phyloP scores from a whole-genome alignment of 1,140 invertebrate species.

The Diorhabda carinulata region DNA sequence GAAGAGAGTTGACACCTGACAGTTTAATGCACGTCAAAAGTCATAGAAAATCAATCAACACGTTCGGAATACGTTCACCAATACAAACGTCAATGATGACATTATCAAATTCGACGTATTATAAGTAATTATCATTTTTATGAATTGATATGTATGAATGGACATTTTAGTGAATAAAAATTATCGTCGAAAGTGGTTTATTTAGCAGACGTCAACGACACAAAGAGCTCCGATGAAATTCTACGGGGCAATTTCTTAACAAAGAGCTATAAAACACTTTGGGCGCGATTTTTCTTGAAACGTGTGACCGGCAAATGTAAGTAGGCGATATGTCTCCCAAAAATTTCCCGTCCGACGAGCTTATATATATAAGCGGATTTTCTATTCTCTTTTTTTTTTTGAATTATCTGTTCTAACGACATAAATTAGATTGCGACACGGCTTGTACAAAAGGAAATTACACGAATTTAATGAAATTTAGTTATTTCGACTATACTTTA shows the following conservation, averaged over 20 bases:
- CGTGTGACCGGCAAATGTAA: conserved; percentile 10
- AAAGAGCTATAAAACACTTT: conserved; percentile 3
- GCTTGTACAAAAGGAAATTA: no score
- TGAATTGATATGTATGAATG: no score
- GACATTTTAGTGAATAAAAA: no score
- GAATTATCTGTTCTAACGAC: conserved; percentile 5
- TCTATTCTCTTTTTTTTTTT: neutral
- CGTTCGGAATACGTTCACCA: no score
- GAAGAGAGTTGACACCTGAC: no score
- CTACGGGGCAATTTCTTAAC: neutral
- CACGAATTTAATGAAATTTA: no score
- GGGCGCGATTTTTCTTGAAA: conserved; percentile 1
- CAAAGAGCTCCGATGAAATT: neutral
- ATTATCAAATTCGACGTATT: no score
- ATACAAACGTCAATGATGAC: no score
- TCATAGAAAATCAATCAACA: no score
- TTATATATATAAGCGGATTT: conserved; percentile 11
- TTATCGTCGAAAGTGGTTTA: neutral
- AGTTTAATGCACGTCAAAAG: no score
- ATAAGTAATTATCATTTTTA: no score
- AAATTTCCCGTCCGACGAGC: conserved; percentile 6
- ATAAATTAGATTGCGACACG: conserved; percentile 3
- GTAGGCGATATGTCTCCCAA: conserved; percentile 13
- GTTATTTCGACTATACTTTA: no score
- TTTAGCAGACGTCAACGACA: neutral